These are phyloP conservation scores for Drosophila takahashii DNA, from an alignment of 1,140 invertebrate species.

Conservation along the genomic window DNA sequence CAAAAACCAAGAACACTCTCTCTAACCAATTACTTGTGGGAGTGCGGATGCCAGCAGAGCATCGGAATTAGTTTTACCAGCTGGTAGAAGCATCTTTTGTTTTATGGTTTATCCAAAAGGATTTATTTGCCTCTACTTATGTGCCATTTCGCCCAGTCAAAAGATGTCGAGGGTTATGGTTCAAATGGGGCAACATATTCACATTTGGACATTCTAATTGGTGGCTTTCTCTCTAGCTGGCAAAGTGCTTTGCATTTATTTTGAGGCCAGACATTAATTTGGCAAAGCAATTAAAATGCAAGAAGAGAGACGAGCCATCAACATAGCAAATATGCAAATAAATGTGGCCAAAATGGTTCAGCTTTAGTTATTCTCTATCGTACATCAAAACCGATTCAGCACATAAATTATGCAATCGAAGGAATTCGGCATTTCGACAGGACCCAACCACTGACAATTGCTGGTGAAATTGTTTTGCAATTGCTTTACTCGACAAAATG, in stretches of 20 bases:
- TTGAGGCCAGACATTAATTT: conserved; percentile 58
- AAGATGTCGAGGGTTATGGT: neutral
- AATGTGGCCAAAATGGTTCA: conserved; percentile 32
- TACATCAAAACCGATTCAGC: conserved; percentile 19
- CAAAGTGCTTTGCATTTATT: conserved; percentile 43
- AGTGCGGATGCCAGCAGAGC: conserved; percentile 22
- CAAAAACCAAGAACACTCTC: conserved; percentile 18
- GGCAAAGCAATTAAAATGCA: conserved; percentile 64
- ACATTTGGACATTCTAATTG: conserved; percentile 46
- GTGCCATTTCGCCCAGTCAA: conserved; percentile 18
- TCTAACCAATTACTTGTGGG: conserved; percentile 48
- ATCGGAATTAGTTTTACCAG: conserved; percentile 48
- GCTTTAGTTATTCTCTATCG: neutral
- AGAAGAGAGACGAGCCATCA: neutral
- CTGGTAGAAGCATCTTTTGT: conserved; percentile 40
- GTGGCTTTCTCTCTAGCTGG: conserved; percentile 41
- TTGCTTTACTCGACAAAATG: conserved; percentile 55
- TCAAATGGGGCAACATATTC: conserved; percentile 1
- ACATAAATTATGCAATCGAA: conserved; percentile 44
- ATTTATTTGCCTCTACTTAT: conserved; percentile 36
- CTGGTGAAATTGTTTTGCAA: conserved; percentile 48
- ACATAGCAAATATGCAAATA: conserved; percentile 50
- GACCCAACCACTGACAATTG: conserved; percentile 23
- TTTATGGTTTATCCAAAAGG: conserved; percentile 49
- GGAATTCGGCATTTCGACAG: conserved; percentile 6